Conservation (phyloP, 2,113 vertebrate species). For the Triplophysa rosa region DNA sequence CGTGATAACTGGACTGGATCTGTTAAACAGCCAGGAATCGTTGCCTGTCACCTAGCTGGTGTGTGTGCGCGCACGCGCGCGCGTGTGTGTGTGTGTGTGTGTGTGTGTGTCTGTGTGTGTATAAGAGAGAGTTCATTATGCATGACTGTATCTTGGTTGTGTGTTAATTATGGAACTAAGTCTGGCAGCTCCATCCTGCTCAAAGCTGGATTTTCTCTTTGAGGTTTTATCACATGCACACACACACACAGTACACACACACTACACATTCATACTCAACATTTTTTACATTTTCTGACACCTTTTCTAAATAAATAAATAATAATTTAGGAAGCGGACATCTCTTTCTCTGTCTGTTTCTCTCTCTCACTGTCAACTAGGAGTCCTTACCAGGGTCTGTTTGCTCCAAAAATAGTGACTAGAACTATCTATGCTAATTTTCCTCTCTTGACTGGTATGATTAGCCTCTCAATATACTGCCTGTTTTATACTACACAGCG, state of each 20-base stretch:
- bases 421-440: background rate
- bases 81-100: background rate
- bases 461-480: too few relatives aligned
- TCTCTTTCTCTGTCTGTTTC: background rate
- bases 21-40: conserved; percentile 16
- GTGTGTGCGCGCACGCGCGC: too few relatives aligned
- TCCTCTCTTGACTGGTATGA: conserved; percentile 16
- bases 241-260: background rate
- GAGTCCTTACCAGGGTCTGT: too few relatives aligned
- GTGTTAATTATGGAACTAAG: conserved; percentile 44
- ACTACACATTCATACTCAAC: background rate
- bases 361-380: background rate
- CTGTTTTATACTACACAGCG: too few relatives aligned
- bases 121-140: conserved; percentile 37
- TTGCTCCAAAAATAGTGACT: too few relatives aligned
- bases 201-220: conserved; percentile 10
- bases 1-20: conserved; percentile 4
- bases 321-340: background rate
- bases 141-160: conserved; percentile 37
- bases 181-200: conserved; percentile 38
- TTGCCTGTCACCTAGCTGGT: background rate
- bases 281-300: background rate
- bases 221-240: conserved; percentile 6
- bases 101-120: background rate
- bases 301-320: background rate